A percentile compares a stretch with the other conserved stretches of the same genome.
Conservation (phyloP, 2,888 invertebrate species). For the Leptothorax acervorum region DNA sequence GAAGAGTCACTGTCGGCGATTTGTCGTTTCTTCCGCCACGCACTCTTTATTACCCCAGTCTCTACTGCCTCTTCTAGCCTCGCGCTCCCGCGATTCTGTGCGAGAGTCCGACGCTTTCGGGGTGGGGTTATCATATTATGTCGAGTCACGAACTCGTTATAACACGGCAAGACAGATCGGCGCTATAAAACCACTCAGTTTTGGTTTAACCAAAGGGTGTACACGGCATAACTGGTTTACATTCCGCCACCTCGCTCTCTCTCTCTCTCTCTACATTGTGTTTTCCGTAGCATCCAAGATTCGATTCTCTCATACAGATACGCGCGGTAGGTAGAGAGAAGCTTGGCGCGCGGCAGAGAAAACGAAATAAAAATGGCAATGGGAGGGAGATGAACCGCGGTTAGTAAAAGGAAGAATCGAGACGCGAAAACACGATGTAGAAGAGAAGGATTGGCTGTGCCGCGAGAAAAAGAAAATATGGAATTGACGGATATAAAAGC, state of each 20-base stretch:
- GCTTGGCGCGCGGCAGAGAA: conserved; percentile 35
- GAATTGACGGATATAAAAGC: conserved; percentile 45
- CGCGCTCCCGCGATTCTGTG: conserved; percentile 69
- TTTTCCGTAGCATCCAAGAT: conserved; percentile 58
- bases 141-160: conserved; percentile 85
- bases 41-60: conserved; percentile 73
- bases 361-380: conserved; percentile 42
- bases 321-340: conserved; percentile 55
- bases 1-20: conserved; percentile 74
- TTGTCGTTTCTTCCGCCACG: conserved; percentile 75
- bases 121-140: conserved; percentile 83
- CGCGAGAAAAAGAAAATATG: conserved; percentile 33
- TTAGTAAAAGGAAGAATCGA: conserved; percentile 33
- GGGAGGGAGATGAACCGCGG: conserved; percentile 28
- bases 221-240: conserved; percentile 82
- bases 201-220: conserved; percentile 78
- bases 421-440: conserved; percentile 52
- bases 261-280: conserved; percentile 30
- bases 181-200: conserved; percentile 82
- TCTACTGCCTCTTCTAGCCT: conserved; percentile 54
- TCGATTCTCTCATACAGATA: conserved; percentile 54
- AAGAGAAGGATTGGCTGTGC: conserved; percentile 40
- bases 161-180: conserved; percentile 83
- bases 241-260: conserved; percentile 71
- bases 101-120: conserved; percentile 77